Evolutionary conservation across 2,888 invertebrate genomes (phyloP).

Genomic region (Trissolcus japonicus): DNA sequence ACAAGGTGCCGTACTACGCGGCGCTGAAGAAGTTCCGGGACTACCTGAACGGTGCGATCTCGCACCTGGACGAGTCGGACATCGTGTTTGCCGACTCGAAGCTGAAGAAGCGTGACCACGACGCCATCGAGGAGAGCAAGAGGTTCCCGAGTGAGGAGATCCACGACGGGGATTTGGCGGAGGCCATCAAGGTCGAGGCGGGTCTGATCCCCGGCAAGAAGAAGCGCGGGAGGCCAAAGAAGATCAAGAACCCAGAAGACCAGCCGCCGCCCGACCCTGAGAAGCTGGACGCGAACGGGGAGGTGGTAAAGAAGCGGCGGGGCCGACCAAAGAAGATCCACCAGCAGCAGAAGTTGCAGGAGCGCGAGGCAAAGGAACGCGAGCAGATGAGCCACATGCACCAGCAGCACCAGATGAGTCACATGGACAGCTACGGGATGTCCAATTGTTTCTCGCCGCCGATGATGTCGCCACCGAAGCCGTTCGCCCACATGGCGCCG

Average conservation of each 20-base stretch:
- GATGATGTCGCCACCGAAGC: slow-evolving; percentile 73
- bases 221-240: slow-evolving; percentile 93
- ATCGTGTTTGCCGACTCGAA: slow-evolving; percentile 88
- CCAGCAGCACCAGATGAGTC: slow-evolving; percentile 62
- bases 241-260: slow-evolving; percentile 85
- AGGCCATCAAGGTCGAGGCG: slow-evolving; percentile 69
- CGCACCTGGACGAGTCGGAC: slow-evolving; percentile 91
- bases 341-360: slow-evolving; percentile 75
- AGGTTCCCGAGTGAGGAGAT: slow-evolving; percentile 66
- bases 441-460: slow-evolving; percentile 73
- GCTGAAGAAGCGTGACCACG: slow-evolving; percentile 78
- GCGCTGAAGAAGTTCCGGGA: slow-evolving; percentile 97
- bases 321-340: slow-evolving; percentile 91
- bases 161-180: slow-evolving; percentile 70
- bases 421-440: slow-evolving; percentile 66
- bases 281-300: slow-evolving; percentile 76
- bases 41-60: slow-evolving; percentile 90
- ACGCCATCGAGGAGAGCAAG: slow-evolving; percentile 70
- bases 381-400: slow-evolving; percentile 67
- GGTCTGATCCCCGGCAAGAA: slow-evolving; percentile 85
- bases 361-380: slow-evolving; percentile 69
- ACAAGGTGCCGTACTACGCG: slow-evolving; percentile 98
- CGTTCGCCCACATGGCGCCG: slow-evolving; percentile 74
- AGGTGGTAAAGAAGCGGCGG: slow-evolving; percentile 90
- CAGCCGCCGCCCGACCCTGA: slow-evolving; percentile 77